Evolutionary conservation across 1,140 invertebrate genomes (phyloP).

Genomic region (Nebria ingens): DNA sequence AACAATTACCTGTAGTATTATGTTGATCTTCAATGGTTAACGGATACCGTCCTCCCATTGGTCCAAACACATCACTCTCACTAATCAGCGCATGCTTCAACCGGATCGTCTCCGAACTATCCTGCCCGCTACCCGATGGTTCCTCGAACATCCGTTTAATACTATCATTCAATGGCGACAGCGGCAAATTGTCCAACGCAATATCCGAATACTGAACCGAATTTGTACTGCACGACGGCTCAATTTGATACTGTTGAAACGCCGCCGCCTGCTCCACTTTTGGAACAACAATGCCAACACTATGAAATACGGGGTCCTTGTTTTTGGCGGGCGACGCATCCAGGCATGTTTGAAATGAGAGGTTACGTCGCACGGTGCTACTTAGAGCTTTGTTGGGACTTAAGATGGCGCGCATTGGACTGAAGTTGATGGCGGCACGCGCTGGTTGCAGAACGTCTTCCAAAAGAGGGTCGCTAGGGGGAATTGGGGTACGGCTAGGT

Average conservation of each 20-base stretch:
- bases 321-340: not conserved
- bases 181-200: not conserved
- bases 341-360: not conserved
- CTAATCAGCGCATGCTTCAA: constrained; percentile 51
- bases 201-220: not conserved
- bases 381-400: not conserved
- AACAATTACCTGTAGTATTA: constrained; percentile 37
- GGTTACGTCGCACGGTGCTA: not conserved
- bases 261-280: not conserved
- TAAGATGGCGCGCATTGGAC: not conserved
- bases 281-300: not conserved
- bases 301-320: not conserved
- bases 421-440: not conserved
- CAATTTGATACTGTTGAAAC: not conserved
- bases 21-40: constrained; percentile 67
- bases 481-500: not conserved
- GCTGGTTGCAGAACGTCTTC: not conserved
- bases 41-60: constrained; percentile 47
- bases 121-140: not conserved
- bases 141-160: not conserved
- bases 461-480: not conserved
- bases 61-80: constrained; percentile 53
- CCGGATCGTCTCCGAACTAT: constrained; percentile 25
- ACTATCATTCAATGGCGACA: constrained; percentile 10
- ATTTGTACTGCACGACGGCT: not conserved